Evolutionary conservation across 2,113 vertebrate genomes (phyloP).

Genomic region (Micronycteris hirsuta): DNA sequence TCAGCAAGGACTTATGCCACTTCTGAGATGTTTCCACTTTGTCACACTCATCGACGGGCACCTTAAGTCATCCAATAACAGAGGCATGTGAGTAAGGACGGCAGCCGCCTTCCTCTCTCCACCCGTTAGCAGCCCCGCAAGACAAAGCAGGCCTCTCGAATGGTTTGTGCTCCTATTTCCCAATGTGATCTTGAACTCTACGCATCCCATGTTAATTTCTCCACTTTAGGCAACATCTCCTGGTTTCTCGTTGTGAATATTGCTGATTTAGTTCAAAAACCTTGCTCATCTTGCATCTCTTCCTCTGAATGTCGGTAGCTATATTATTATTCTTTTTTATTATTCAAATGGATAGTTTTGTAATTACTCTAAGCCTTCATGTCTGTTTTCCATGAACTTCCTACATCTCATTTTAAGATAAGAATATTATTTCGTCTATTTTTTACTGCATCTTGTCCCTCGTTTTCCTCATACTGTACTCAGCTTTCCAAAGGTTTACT

Average conservation of each 20-base stretch:
- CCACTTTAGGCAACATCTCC: not conserved
- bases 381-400: not conserved
- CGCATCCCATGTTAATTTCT: not conserved
- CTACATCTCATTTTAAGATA: not conserved
- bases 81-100: not conserved
- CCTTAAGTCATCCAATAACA: not conserved
- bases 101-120: not conserved
- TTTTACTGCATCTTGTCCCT: not conserved
- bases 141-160: not conserved
- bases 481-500: not conserved
- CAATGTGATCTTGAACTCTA: not conserved
- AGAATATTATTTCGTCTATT: not conserved
- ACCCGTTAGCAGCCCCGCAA: not conserved
- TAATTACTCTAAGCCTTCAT: not conserved
- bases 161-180: not conserved
- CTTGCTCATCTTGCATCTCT: not conserved
- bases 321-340: not conserved
- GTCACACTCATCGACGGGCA: not conserved
- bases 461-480: not conserved
- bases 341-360: not conserved
- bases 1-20: not conserved
- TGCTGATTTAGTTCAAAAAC: not conserved
- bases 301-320: not conserved
- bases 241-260: not conserved
- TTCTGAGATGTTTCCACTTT: not conserved